Evolutionary conservation across 2,113 vertebrate species (phyloP), one percentile per base, ranked within the genome.

Genomic region (Herpetotheres cachinnans): DNA sequence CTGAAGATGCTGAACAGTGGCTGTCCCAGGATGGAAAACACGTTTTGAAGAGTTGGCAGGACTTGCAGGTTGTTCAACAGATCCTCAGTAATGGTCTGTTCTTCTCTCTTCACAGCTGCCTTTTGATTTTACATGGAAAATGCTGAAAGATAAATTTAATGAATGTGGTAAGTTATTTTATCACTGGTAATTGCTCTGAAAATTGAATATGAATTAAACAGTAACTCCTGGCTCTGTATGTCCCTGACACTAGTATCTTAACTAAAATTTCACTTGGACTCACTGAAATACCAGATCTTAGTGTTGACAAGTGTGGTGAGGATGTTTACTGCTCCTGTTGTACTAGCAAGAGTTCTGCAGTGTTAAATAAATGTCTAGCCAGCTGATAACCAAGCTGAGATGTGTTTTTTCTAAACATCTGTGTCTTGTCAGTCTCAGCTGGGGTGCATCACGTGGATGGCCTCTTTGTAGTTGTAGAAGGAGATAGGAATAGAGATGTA

Each of bases 41-140:
- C 3, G 30, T 52, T 26, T 21, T 30, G 71, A 83, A 50, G 49
- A 30, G 36, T 19, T 82, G 71, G 66, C 8, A n/a, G 4, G 9
- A 20, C 19, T 40, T 70, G 55, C 3, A 22, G 18, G 46, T 16
- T 4, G 6, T 42, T 82, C 40, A 50, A 3, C 56, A 73, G 63
- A 44, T 85, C 86, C 59, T 89, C 86, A 52, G 19, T 94, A 40
- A 80, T 22, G 47, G 14, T 86, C 34, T 93, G 11, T 91, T 94
- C 16, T 62, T 76, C n/a, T 72, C 29, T 90, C 93, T 83, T 69
- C 93, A 55, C 97, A 99, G 99, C 98, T 99, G 82, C 99, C 99
- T 63, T 99, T 99, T 98, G 99, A 99, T 95, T 99, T 99, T 94
- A 99, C 99, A 84, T 99, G 99, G 99, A 99, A 99, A 98, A 99